These are phyloP conservation scores for Cryptops parisi DNA, from an alignment of 2,888 invertebrate genomes.

Conservation along the genomic window DNA sequence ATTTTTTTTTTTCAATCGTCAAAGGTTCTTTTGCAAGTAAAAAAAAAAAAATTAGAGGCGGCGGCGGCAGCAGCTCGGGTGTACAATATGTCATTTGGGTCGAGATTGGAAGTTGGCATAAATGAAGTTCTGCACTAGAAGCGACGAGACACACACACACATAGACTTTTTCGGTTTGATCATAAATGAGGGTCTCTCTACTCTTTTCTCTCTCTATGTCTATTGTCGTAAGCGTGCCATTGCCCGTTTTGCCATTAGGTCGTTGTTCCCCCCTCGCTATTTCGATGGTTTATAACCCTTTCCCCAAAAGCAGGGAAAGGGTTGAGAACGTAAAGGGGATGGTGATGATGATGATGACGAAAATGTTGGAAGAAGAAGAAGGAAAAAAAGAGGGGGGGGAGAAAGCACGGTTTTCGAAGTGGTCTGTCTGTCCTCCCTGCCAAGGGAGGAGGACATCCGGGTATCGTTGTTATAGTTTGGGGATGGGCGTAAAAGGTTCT, in stretches of 20 bases:
- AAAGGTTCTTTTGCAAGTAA: too few species aligned
- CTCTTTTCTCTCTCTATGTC: neutral
- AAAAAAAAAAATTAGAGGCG: too few species aligned
- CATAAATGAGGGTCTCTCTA: neutral
- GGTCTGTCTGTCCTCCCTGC: neutral
- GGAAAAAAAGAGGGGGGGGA: neutral
- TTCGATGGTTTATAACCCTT: conserved; percentile 6
- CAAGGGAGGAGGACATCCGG: neutral
- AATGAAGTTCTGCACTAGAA: neutral
- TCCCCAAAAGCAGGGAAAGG: conserved; percentile 7
- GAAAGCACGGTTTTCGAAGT: neutral
- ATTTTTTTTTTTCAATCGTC: too few species aligned
- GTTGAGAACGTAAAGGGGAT: too few species aligned
- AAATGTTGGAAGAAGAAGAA: too few species aligned
- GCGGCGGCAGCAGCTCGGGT: neutral
- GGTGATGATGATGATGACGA: too few species aligned
- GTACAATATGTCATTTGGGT: neutral
- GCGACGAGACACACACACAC: neutral
- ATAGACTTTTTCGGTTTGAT: neutral
- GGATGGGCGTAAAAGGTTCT: neutral
- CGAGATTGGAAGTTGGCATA: neutral
- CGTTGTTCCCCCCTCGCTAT: neutral
- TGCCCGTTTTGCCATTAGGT: too few species aligned
- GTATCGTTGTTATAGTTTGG: neutral
- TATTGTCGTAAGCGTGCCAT: too few species aligned